Conservation (phyloP, 1,140 invertebrate genomes). For the Drosophila melanica region DNA sequence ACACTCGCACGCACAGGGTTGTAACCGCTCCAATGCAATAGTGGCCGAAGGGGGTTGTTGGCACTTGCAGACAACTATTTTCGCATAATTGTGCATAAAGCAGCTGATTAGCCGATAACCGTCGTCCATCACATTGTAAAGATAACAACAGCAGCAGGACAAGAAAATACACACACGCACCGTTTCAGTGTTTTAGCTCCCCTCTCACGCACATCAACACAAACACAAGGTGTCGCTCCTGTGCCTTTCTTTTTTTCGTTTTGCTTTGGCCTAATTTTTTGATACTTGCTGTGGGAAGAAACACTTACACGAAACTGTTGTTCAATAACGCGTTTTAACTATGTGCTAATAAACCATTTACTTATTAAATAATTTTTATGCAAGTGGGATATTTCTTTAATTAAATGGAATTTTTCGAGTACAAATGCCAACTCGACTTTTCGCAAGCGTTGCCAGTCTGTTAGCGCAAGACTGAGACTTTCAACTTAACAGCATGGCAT, state of each 20-base stretch:
- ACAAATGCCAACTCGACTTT: constrained; percentile 78
- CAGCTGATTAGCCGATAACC: constrained; percentile 34
- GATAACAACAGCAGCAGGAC: constrained; percentile 37
- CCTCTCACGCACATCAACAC: constrained; percentile 33
- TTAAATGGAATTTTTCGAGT: constrained; percentile 63
- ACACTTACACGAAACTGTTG: constrained; percentile 50
- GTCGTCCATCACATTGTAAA: constrained; percentile 28
- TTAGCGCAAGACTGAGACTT: constrained; percentile 11
- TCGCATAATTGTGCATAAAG: constrained; percentile 31
- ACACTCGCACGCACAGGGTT: constrained; percentile 18
- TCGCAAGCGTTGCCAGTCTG: constrained; percentile 48
- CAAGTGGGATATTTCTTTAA: constrained; percentile 47
- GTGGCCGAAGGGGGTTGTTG: constrained; percentile 9
- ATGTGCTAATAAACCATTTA: constrained; percentile 62
- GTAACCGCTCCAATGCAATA: constrained; percentile 25
- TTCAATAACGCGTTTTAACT: constrained; percentile 54
- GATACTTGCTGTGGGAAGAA: neutral
- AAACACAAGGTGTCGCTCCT: constrained; percentile 31
- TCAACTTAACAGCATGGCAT: neutral
- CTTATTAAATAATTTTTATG: constrained; percentile 43
- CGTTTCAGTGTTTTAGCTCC: neutral
- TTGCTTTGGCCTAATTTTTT: constrained; percentile 15
- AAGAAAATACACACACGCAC: constrained; percentile 12
- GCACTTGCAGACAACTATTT: constrained; percentile 32
- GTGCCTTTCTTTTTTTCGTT: constrained; percentile 46